These are phyloP conservation scores for Folsomia manolachei DNA, from an alignment of 2,888 invertebrate genomes.

Conservation along the genomic window DNA sequence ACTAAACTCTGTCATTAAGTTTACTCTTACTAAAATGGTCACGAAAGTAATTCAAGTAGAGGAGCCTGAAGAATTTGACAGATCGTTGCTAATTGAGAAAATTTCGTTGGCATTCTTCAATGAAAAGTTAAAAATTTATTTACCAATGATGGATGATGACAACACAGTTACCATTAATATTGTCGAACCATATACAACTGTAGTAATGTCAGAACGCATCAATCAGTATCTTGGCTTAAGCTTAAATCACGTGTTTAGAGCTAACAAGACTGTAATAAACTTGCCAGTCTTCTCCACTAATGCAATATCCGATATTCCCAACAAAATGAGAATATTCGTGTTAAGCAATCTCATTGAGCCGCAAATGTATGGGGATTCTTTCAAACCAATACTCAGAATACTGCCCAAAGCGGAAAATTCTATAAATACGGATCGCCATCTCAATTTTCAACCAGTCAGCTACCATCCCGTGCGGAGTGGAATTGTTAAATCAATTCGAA, in stretches of 20 bases:
- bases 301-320: background rate
- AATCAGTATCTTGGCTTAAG: background rate
- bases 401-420: background rate
- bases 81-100: background rate
- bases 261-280: background rate
- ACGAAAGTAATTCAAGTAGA: background rate
- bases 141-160: background rate
- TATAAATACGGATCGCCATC: background rate
- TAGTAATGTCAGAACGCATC: background rate
- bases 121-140: background rate
- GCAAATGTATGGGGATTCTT: background rate
- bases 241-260: background rate
- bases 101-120: background rate
- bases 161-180: background rate
- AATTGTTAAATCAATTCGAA: background rate
- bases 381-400: background rate
- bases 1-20: background rate
- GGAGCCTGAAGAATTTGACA: background rate
- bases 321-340: background rate
- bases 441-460: background rate
- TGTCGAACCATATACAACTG: background rate
- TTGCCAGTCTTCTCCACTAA: background rate
- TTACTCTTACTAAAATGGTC: background rate
- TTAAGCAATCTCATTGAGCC: background rate
- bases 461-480: background rate